Evolutionary conservation across 2,113 vertebrate genomes (phyloP).

Genomic region (Syngnathus typhle): DNA sequence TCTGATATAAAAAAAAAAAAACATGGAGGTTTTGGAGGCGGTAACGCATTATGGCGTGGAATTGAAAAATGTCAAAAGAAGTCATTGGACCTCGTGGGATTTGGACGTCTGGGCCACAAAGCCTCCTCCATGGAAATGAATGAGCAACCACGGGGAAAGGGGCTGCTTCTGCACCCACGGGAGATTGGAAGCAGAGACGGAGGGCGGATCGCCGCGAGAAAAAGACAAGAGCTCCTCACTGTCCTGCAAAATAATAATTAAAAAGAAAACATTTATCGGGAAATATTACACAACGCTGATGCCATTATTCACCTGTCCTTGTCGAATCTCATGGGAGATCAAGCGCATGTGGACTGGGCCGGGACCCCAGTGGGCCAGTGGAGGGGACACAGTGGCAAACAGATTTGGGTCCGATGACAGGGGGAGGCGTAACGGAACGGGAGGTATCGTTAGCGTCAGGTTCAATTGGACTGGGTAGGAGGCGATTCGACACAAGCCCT

Average conservation of each 20-base stretch:
- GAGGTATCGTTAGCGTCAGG: conserved; percentile 75
- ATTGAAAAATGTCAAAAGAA: no score
- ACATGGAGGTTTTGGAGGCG: background rate
- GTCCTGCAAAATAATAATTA: conserved; percentile 62
- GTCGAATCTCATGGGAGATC: conserved; percentile 78
- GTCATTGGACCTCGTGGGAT: conserved; percentile 76
- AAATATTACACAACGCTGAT: background rate
- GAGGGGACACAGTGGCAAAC: conserved; percentile 71
- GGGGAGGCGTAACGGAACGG: conserved; percentile 71
- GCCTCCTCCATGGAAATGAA: conserved; percentile 86
- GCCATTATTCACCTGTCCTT: conserved; percentile 74
- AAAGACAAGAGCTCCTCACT: conserved; percentile 73
- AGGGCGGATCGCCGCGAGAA: conserved; percentile 56
- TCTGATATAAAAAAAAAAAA: conserved; percentile 42
- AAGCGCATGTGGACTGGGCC: conserved; percentile 78
- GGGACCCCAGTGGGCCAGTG: conserved; percentile 80
- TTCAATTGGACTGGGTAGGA: conserved; percentile 77
- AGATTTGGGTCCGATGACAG: conserved; percentile 73
- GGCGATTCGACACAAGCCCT: conserved; percentile 78
- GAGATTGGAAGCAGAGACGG: conserved; percentile 58
- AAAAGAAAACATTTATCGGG: background rate
- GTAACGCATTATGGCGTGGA: background rate
- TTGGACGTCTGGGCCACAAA: conserved; percentile 89
- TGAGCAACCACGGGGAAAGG: conserved; percentile 71
- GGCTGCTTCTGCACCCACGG: conserved; percentile 60